These are phyloP conservation scores for Ophioninae sp. DNA, from an alignment of 2,888 invertebrate genomes.

Conservation along the genomic window DNA sequence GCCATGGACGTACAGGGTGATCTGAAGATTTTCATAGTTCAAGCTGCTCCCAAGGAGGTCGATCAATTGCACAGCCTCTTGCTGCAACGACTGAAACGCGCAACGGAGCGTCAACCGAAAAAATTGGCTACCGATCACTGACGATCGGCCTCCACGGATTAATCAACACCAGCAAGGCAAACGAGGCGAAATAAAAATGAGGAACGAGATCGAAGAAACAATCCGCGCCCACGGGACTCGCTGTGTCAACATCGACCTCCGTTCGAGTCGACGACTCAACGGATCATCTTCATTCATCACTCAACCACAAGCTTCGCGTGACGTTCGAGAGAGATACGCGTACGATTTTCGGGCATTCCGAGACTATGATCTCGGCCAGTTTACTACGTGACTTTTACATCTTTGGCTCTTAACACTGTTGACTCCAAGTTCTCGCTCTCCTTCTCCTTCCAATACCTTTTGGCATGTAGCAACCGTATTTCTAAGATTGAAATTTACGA, in stretches of 20 bases:
- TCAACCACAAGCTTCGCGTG: slow-evolving; percentile 13
- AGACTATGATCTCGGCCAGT: not conserved
- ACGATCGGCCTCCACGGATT: slow-evolving; percentile 65
- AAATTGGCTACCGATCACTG: slow-evolving; percentile 78
- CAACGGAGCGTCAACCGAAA: slow-evolving; percentile 78
- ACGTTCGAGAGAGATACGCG: slow-evolving; percentile 18
- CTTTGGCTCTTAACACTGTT: not conserved
- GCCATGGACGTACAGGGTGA: slow-evolving; percentile 92
- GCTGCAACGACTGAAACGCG: slow-evolving; percentile 83
- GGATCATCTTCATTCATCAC: slow-evolving; percentile 23
- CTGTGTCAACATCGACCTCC: slow-evolving; percentile 19
- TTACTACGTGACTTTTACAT: slow-evolving; percentile 12
- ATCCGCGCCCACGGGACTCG: slow-evolving; percentile 1
- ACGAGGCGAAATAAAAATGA: not conserved
- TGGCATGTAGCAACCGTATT: slow-evolving; percentile 56
- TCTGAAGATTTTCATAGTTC: slow-evolving; percentile 92
- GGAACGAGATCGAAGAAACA: slow-evolving; percentile 15
- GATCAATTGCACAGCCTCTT: slow-evolving; percentile 86
- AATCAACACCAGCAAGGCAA: slow-evolving; percentile 22
- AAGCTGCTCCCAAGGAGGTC: slow-evolving; percentile 87
- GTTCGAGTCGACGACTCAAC: slow-evolving; percentile 2
- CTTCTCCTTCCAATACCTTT: slow-evolving; percentile 18
- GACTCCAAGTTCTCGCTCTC: not conserved
- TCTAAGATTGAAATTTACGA: slow-evolving; percentile 43
- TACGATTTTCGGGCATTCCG: slow-evolving; percentile 6